These are phyloP conservation scores for Bhutanitis thaidina DNA, from an alignment of 2,888 invertebrate genomes.

Conservation along the genomic window DNA sequence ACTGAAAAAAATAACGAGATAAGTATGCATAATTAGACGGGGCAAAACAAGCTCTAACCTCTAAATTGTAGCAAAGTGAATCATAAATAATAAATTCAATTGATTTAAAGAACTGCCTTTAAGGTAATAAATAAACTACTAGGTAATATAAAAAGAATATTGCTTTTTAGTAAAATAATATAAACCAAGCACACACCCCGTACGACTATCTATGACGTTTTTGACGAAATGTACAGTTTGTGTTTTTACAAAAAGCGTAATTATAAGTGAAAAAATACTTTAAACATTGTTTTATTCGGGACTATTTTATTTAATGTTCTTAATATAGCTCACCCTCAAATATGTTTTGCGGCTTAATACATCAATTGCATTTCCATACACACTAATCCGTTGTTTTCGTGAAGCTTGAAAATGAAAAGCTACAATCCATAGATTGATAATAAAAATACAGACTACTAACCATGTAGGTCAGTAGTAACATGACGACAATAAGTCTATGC, in stretches of 20 bases:
- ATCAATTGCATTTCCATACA: conserved; percentile 81
- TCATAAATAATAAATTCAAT: not conserved
- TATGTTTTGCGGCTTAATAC: conserved; percentile 82
- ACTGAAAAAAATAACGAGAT: conserved; percentile 62
- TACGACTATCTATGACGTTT: conserved; percentile 40
- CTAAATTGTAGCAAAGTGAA: conserved; percentile 26
- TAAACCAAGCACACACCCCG: conserved; percentile 49
- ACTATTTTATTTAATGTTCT: conserved; percentile 18
- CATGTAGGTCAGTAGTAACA: too few relatives aligned
- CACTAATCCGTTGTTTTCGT: conserved; percentile 77
- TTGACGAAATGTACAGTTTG: conserved; percentile 25
- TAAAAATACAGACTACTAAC: too few relatives aligned
- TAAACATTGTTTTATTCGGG: not conserved
- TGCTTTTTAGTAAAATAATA: conserved; percentile 25
- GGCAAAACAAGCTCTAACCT: conserved; percentile 51
- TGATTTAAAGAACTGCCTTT: not conserved
- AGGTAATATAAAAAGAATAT: conserved; percentile 3
- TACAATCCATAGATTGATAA: too few relatives aligned
- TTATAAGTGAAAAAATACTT: conserved; percentile 1
- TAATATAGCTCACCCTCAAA: conserved; percentile 61
- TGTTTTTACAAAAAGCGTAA: conserved; percentile 19
- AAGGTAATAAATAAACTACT: not conserved
- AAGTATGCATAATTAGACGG: conserved; percentile 36
- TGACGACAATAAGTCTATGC: conserved; percentile 42
- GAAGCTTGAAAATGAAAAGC: conserved; percentile 77